Evolutionary conservation across 1,140 invertebrate species (phyloP).

Genomic region (Trachymyrmex cornetzi): DNA sequence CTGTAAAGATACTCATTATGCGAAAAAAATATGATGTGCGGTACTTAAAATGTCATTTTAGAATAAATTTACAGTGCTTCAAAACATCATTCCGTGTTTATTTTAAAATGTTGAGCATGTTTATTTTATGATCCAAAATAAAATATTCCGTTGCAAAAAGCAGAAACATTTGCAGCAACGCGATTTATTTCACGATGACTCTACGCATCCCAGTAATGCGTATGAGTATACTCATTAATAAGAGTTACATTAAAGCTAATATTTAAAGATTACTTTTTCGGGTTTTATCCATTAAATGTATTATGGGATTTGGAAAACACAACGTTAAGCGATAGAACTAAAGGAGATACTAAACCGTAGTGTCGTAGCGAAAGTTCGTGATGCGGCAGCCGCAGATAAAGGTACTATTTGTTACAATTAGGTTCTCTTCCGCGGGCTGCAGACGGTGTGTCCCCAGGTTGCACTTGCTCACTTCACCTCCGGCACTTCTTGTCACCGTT

Average conservation of each 20-base stretch:
- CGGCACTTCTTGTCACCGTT: constrained; percentile 59
- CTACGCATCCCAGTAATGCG: not conserved
- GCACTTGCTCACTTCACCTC: constrained; percentile 61
- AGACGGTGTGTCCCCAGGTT: constrained; percentile 51
- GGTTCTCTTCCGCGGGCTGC: constrained; percentile 69
- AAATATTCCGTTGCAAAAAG: constrained; percentile 38
- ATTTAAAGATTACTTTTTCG: constrained; percentile 12
- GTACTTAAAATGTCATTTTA: constrained; percentile 17
- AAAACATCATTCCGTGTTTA: constrained; percentile 20
- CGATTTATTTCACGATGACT: not conserved
- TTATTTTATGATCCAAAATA: constrained; percentile 11
- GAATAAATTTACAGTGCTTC: constrained; percentile 15
- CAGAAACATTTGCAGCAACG: constrained; percentile 19
- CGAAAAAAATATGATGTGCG: not conserved
- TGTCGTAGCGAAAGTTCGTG: constrained; percentile 25
- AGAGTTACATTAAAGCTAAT: constrained; percentile 17
- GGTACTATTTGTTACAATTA: constrained; percentile 81
- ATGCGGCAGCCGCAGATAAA: constrained; percentile 71
- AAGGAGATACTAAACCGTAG: constrained; percentile 27
- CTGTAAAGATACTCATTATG: not conserved
- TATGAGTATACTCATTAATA: not conserved
- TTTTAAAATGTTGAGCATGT: not conserved
- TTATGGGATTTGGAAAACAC: constrained; percentile 5
- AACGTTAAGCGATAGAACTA: constrained; percentile 18
- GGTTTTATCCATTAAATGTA: not conserved